Base-by-base conservation (phyloP, 1,140 invertebrate species). In the Pomacea maculata region DNA sequence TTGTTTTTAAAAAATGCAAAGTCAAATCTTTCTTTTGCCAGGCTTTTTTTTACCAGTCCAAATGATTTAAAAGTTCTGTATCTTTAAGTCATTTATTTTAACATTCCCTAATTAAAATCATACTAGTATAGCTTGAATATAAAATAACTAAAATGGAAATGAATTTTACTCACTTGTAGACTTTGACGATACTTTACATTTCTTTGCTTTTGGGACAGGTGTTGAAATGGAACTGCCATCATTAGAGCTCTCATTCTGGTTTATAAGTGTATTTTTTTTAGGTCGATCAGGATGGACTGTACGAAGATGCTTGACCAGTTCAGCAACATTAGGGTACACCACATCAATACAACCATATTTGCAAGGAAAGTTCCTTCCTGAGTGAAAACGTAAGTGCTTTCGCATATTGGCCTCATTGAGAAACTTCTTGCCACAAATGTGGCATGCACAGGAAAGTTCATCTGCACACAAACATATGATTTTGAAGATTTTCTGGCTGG, bases 311-410 rank as follows among this genome's bases (percentile, higher is more conserved):
- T 85, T 86, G 21, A 85, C 80, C 64, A 85, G 79, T 34, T 77
- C 73, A 10, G 83, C 84, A 12, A 84, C 83, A 61, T 86, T 85
- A 25, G 80, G 80, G 70, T 86, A 86, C 15, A 79, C 75, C 5
- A 78, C 65, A 55, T 84, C 76, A 25, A 67, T 61, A 54, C 80
- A 80, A 61, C 87, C 86, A 78, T 85, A 83, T 77, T 85, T 85
- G 82, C 87, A 88, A 15, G 82, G 83, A 17, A 86, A 85, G 15
- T 82, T 83, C 75, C 82, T 82, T 3, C 84, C 85, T 52, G 83
- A 79, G 68, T 88, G 87, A 63, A 86, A 86, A 4, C 85, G 75
- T 65, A 83, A 79, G 80, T 88, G 87, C 83, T 84, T 87, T 29
- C 87, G 87, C 75, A 87, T 74, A 64, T 85, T 85, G 5, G 86